Base-by-base conservation (phyloP, 2,113 vertebrate species). In the Malurus melanocephalus region DNA sequence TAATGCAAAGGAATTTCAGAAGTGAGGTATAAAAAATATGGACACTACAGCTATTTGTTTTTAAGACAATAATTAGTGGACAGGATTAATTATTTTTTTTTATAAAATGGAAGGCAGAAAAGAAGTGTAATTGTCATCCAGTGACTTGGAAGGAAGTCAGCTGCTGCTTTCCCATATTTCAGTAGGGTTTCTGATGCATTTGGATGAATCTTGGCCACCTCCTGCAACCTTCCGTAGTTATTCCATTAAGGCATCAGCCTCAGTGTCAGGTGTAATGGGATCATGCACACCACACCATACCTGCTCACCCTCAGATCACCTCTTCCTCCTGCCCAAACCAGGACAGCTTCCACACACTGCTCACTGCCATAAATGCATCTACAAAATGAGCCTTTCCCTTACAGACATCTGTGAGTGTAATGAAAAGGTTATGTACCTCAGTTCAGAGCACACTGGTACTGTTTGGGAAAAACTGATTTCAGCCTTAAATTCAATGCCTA, bases 161-260 rank as follows among this genome's bases (percentile, higher is more conserved):
- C 32, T 81, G 74, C 57, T 66, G 14, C 55, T 90, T 18, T 65
- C 33, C 42, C 10, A 6, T 43, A 76, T 93, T 92, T 90, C 80
- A 46, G 0, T 59, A 73, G 81, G 69, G 43, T n/a, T 85, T 38
- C 46, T 80, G 84, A 79, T 69, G 27, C 71, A 92, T 81, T 73
- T 57, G 30, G 40, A 92, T 90, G 66, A 87, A 79, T 21, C 26
- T 72, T 87, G 52, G 26, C 74, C 84, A 55, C 46, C 89, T 93
- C 71, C 89, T 89, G 78, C 21, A 81, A 17, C 71, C 33, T 87
- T 87, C 78, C 76, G 91, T 76, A 90, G 91, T 90, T 90, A 82
- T 90, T 95, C 93, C 84, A 95, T 90, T 87, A 95, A 87, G 71
- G 38, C 46, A 88, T 79, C 62, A 92, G 23, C 71, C 79, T 87